A percentile compares a stretch with the other conserved stretches of the same genome.
These are phyloP conservation scores for Tetrao urogallus DNA, from an alignment of 2,113 vertebrate species.

Conservation along the genomic window DNA sequence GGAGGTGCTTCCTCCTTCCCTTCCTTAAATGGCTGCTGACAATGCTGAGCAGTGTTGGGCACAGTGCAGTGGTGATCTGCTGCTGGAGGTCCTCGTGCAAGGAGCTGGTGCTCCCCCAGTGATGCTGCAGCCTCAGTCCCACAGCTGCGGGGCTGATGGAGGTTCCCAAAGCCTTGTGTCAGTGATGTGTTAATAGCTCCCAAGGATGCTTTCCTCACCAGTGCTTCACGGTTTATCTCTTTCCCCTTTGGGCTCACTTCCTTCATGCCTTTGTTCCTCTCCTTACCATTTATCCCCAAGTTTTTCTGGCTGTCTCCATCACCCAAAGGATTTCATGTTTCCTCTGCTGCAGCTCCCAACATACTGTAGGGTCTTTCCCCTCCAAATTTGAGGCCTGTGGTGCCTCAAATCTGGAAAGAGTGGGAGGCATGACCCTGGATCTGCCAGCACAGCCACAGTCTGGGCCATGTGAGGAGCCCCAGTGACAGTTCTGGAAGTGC, in stretches of 20 bases:
- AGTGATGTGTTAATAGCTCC: background rate
- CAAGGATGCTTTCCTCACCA: background rate
- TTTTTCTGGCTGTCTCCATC: background rate
- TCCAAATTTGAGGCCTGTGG: background rate
- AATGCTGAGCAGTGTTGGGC: background rate
- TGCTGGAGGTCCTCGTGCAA: rapidly evolving
- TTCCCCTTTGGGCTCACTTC: background rate
- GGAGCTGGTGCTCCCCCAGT: background rate
- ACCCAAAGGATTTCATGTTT: background rate
- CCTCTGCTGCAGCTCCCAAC: background rate
- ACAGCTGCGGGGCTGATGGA: rapidly evolving
- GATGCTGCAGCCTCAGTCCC: rapidly evolving
- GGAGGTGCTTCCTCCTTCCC: background rate
- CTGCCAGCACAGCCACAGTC: background rate
- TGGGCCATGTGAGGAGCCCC: background rate
- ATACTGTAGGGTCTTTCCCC: background rate
- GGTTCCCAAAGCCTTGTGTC: background rate
- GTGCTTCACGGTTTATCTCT: rapidly evolving
- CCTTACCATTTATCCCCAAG: background rate
- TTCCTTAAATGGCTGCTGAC: background rate
- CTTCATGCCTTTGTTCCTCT: background rate
- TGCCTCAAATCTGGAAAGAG: background rate
- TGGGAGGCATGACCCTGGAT: background rate
- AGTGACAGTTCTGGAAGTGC: background rate
- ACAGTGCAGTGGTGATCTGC: background rate